Base-by-base conservation (phyloP, 1,140 invertebrate species). In the Nephila pilipes region DNA sequence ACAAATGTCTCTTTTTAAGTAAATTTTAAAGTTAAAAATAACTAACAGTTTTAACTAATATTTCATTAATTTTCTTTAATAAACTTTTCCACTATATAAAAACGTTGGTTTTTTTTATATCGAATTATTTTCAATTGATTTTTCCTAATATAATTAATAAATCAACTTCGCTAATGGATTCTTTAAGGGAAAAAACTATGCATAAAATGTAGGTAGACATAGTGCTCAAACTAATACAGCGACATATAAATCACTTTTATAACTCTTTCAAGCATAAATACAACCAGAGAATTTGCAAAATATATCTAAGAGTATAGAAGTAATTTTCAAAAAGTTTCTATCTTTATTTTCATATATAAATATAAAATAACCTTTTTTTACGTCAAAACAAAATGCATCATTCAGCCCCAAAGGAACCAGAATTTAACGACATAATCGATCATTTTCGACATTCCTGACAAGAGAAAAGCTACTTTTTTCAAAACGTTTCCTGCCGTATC, bases 361-460 rank as follows among this genome's bases (percentile, higher is more conserved):
- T 60, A 18, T 60, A 60, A 60, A 60, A 16, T 60, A 60, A 22
- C 14, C 32, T 75, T 75, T 32, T 36, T 16, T 75, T 36, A 36
- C 20, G 69, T 75, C 14, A 32, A 75, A 75, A 75, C 69, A 75
- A 75, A 75, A 75, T 75, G 29, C 69, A 36, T 75, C 69, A 75
- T 75, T 75, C 69, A 36, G 69, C 69, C 69, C 69, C 36, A 18
- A 75, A 75, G 69, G 32, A 16, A 75, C 32, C 14, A 1, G 12
- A 32, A 75, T 29, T 75, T 75, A 75, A 75, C 69, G 29, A 18
- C 69, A 75, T 75, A 75, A 75, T 75, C 69, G 69, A 75, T 75
- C 69, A 75, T 16, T 75, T 75, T 75, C 65, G 25, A 75, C 65
- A 75, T 29, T 75, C 32, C 36, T 75, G 69, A 75, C 69, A 75